These are phyloP conservation scores for Vombatus ursinus DNA, from an alignment of 2,113 vertebrate species.

Conservation along the genomic window DNA sequence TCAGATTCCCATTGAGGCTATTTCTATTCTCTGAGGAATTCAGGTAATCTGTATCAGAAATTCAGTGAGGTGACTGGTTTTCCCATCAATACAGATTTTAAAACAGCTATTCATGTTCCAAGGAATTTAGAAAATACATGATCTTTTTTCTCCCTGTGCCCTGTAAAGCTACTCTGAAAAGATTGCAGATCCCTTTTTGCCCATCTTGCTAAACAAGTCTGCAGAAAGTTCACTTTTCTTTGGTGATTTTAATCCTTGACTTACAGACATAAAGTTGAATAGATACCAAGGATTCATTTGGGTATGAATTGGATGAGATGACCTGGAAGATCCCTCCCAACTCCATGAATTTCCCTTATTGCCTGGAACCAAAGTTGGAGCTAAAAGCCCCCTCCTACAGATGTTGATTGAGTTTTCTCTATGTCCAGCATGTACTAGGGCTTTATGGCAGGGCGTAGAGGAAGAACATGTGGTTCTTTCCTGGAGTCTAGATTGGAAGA, in stretches of 20 bases:
- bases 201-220: neutral
- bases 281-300: neutral
- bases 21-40: neutral
- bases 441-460: neutral
- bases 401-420: neutral
- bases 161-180: neutral
- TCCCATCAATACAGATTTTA: neutral
- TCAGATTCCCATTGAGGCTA: neutral
- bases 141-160: neutral
- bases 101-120: neutral
- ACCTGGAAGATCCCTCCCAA: neutral
- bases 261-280: neutral
- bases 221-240: neutral
- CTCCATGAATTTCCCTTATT: neutral
- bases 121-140: neutral
- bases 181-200: neutral
- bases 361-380: neutral
- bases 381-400: neutral
- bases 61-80: neutral
- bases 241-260: neutral
- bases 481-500: neutral
- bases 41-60: neutral
- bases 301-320: neutral
- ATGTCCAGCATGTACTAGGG: neutral
- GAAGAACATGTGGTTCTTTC: neutral